Conservation (phyloP, 2,888 invertebrate genomes). For the Heliconius charithonia region DNA sequence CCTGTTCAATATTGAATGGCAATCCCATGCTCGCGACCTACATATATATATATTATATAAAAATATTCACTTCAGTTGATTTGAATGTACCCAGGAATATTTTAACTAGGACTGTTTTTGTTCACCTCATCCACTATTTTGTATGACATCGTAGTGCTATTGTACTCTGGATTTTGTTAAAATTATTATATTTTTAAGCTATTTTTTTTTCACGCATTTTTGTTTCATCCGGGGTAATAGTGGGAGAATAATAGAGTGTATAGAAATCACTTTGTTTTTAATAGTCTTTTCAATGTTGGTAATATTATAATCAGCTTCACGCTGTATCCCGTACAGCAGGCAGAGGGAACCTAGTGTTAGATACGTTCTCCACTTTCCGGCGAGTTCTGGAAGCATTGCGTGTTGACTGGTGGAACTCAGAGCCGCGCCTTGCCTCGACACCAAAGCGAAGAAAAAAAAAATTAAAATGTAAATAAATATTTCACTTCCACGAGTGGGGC, state of each 20-base stretch:
- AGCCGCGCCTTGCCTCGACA: no score
- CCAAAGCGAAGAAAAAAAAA: no score
- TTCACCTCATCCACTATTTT: slow-evolving; percentile 25
- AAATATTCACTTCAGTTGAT: slow-evolving; percentile 23
- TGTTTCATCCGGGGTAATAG: no score
- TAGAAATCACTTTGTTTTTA: neutral
- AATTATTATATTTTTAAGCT: neutral
- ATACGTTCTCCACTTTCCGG: no score
- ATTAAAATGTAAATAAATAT: no score
- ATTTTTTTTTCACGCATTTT: neutral
- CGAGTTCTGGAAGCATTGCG: no score
- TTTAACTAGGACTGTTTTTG: slow-evolving; percentile 23
- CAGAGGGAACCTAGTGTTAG: no score
- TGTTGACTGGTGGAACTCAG: no score
- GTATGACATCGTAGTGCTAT: slow-evolving; percentile 17
- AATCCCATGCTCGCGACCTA: slow-evolving; percentile 23
- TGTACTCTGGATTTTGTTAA: neutral
- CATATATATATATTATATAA: slow-evolving; percentile 7
- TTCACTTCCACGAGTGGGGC: no score
- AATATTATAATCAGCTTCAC: neutral
- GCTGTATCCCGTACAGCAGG: no score
- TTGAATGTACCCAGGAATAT: slow-evolving; percentile 25
- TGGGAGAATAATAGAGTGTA: no score
- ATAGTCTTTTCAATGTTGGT: neutral
- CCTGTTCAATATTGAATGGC: slow-evolving; percentile 25